phyloP scores from a whole-genome alignment of 2,888 invertebrate species.

The Microctonus aethiopoides region DNA sequence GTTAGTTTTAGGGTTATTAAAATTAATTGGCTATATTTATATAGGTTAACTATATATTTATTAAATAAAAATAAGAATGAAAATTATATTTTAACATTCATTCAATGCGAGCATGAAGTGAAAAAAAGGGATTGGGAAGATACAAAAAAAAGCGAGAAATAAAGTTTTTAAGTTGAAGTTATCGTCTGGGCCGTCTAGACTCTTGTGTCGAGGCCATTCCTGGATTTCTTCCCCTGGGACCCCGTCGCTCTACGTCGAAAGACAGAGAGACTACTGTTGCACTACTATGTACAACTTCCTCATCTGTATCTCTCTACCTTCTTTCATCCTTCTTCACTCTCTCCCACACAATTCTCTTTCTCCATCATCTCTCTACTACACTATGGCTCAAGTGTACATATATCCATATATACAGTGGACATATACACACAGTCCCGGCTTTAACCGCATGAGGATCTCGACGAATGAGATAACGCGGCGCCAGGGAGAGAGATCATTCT shows the following conservation, averaged over 20 bases:
- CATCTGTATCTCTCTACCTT: slow-evolving; percentile 32
- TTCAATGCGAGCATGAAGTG: not conserved
- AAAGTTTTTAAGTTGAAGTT: slow-evolving; percentile 38
- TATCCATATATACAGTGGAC: no score
- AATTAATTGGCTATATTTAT: no score
- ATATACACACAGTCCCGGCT: no score
- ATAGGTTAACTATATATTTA: no score
- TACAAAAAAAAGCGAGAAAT: not conserved
- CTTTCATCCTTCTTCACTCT: slow-evolving; percentile 31
- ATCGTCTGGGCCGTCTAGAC: slow-evolving; percentile 56
- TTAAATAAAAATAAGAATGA: no score
- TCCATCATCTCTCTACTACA: no score
- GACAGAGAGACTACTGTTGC: slow-evolving; percentile 52
- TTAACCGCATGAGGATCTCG: slow-evolving; percentile 56
- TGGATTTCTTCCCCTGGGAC: slow-evolving; percentile 55
- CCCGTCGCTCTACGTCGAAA: slow-evolving; percentile 36
- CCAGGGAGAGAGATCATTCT: slow-evolving; percentile 52
- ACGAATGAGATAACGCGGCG: slow-evolving; percentile 64
- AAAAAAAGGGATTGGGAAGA: not conserved
- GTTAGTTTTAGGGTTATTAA: no score
- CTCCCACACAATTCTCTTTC: slow-evolving; percentile 20
- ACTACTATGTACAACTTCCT: slow-evolving; percentile 35
- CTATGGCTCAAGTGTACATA: slow-evolving; percentile 1
- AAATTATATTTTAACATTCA: no score
- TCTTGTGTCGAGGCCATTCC: slow-evolving; percentile 49